Evolutionary conservation across 2,113 vertebrate genomes (phyloP).

Genomic region (Ailuropoda melanoleuca): DNA sequence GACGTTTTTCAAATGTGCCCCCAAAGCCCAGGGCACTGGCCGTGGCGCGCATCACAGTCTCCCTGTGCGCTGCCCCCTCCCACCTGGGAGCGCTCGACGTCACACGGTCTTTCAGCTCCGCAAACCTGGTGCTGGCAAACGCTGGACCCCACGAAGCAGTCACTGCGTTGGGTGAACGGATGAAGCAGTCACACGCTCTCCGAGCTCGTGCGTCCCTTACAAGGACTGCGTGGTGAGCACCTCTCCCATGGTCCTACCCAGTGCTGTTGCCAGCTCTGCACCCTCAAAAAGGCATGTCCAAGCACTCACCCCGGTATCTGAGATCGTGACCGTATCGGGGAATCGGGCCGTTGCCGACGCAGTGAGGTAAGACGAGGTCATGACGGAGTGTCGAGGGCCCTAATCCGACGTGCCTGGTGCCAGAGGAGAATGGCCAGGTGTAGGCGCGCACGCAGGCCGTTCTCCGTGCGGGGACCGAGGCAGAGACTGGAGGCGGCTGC

Average conservation of each 20-base stretch:
- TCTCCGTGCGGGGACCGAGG: rapidly evolving
- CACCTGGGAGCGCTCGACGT: no score
- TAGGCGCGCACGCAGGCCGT: no score
- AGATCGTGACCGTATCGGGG: neutral
- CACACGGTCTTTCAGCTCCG: neutral
- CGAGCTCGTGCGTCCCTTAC: neutral
- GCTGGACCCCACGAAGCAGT: neutral
- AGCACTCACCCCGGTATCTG: neutral
- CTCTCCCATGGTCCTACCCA: neutral
- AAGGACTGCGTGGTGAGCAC: rapidly evolving
- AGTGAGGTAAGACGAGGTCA: neutral
- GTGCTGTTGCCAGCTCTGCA: rapidly evolving
- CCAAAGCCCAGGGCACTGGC: neutral
- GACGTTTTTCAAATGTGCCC: neutral
- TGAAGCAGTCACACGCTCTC: no score
- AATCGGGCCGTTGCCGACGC: neutral
- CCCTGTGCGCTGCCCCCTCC: rapidly evolving
- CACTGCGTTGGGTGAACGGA: no score
- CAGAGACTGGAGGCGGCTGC: neutral
- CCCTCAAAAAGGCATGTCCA: rapidly evolving
- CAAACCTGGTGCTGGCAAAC: no score
- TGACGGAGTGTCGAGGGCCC: neutral
- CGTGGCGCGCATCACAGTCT: neutral
- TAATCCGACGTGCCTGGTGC: neutral
- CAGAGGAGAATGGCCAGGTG: neutral